Conservation (phyloP, 2,113 vertebrate species). For the Balaenoptera acutorostrata region DNA sequence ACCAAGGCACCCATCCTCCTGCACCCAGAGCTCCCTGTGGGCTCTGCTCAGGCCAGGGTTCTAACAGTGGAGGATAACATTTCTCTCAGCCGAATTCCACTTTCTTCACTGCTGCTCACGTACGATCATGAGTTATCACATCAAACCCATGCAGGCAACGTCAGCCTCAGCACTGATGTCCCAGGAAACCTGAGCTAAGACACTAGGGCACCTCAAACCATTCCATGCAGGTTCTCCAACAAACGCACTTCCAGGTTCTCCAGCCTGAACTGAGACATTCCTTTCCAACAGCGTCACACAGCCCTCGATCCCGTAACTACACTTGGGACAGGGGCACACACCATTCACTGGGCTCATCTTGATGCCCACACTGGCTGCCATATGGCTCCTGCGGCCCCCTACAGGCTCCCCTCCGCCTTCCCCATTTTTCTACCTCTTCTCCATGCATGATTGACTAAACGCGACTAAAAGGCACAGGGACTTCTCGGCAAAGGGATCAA, state of each 20-base stretch:
- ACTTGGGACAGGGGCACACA: fast-evolving
- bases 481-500: background rate
- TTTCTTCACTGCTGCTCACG: background rate
- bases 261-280: background rate
- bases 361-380: background rate
- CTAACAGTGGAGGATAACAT: background rate
- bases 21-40: fast-evolving
- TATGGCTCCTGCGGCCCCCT: background rate
- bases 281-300: background rate
- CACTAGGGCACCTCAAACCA: background rate
- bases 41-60: background rate
- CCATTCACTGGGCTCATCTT: background rate
- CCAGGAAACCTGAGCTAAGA: fast-evolving
- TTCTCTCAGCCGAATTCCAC: background rate
- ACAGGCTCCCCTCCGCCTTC: fast-evolving
- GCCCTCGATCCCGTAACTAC: background rate
- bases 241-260: background rate
- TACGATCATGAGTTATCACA: background rate
- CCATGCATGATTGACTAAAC: background rate
- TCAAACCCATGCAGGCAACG: background rate
- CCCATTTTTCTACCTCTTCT: no score
- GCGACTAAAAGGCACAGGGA: background rate
- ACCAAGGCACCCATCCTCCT: background rate
- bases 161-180: background rate
- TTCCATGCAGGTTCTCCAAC: background rate